Evolutionary conservation across 2,113 vertebrate genomes (phyloP), one percentile per base, ranked within the genome.

Genomic region (Nycticebus coucang): DNA sequence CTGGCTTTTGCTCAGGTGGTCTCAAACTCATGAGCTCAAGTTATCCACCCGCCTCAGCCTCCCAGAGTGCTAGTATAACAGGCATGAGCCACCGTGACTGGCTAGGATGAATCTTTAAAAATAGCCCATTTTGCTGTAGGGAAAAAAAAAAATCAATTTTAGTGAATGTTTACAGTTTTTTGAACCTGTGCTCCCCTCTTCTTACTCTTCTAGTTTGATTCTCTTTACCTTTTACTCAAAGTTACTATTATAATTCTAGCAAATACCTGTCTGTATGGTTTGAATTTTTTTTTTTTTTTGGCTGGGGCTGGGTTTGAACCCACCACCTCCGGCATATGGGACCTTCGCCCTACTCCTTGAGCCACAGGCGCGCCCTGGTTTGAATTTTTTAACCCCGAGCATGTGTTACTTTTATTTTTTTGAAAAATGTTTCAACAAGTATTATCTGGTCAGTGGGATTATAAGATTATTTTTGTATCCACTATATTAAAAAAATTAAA

Each of bases 21-120:
- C 45, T 50, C 7, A 9, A 50, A 50, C 45, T 50, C 45, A 50
- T 50, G 45, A 50, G 45, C 45, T 50, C 45, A 50, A 50, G 45
- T 8, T 50, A 50, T 50, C 45, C 45, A 50, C 45, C 45, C 7
- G 10, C 45, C 45, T 50, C 45, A 50, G 45, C 10, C 45, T 50
- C 45, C 45, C 45, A 50, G 45, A 50, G 45, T 50, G 45, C 45
- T 50, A 50, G 45, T 8, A 50, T 50, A 9, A 50, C 10, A 50
- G 8, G 45, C 45, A 50, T 50, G 45, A 50, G 8, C 45, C 8
- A 50, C 45, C 45, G 45, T 50, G 45, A 8, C 10, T 1, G 45
- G 45, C 45, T 50, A 50, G 45, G 89, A 64, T 87, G 37, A 8
- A 7, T 91, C 35, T 89, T 96, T 89, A 26, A 93, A 95, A 95